Evolutionary conservation across 2,797 vertebrate species (phyloP).

Genomic region (Pseudochromis fuscus): DNA sequence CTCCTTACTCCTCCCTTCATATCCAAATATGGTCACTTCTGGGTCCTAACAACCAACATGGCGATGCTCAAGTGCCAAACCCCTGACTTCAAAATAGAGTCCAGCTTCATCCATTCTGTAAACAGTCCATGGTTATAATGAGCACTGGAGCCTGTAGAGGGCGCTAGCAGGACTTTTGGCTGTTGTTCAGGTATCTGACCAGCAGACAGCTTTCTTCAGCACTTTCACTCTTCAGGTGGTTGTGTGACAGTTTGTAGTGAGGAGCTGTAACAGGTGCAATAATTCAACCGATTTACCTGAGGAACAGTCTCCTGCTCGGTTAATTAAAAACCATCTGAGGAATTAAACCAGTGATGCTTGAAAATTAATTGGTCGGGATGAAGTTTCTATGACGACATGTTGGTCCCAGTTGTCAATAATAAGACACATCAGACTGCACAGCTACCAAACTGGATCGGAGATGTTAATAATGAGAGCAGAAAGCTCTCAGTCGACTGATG

Average conservation of each 20-base stretch:
- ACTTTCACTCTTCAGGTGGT: constrained; percentile 13
- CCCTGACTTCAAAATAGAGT: too few relatives aligned
- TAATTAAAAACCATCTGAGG: neutral
- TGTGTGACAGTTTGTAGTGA: constrained; percentile 41
- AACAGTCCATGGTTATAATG: neutral
- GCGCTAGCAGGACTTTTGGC: neutral
- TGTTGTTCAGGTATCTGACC: constrained; percentile 3
- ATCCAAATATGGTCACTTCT: too few relatives aligned
- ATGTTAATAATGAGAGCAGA: neutral
- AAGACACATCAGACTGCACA: neutral
- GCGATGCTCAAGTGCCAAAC: too few relatives aligned
- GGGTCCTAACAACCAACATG: too few relatives aligned
- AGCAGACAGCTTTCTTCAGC: neutral
- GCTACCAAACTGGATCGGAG: neutral
- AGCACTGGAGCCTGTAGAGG: constrained; percentile 11
- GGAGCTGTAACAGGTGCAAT: neutral
- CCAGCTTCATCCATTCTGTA: too few relatives aligned
- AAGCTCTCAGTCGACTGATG: neutral
- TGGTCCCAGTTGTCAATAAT: too few relatives aligned
- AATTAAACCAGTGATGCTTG: neutral
- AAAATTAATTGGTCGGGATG: neutral
- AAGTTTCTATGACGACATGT: too few relatives aligned
- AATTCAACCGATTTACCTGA: neutral
- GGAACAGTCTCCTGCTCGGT: neutral
- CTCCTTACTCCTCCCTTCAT: too few relatives aligned